Conservation (phyloP, 1,140 invertebrate species). For the Steinernema khuongi region DNA sequence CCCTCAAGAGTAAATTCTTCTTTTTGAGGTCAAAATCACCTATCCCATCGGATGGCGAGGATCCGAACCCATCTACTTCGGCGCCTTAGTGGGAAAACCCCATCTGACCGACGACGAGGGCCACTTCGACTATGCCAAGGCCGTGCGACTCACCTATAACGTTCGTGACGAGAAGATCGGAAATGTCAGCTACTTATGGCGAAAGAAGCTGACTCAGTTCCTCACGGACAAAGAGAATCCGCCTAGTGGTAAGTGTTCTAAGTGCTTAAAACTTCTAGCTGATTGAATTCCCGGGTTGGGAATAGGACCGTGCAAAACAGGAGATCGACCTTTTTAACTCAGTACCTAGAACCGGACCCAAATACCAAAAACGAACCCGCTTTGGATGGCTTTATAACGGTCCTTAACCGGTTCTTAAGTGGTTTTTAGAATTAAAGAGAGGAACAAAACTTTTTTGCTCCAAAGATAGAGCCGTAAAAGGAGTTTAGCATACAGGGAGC, state of each 20-base stretch:
- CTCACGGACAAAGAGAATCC: conserved; percentile 49
- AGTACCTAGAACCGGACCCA: no score
- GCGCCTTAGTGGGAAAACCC: conserved; percentile 53
- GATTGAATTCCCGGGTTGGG: no score
- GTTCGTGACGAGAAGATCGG: conserved; percentile 50
- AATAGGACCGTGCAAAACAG: no score
- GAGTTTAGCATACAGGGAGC: no score
- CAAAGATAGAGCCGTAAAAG: no score
- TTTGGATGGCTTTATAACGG: no score
- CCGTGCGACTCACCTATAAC: conserved; percentile 55
- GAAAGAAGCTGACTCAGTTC: conserved; percentile 46
- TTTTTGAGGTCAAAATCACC: conserved; percentile 55
- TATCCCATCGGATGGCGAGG: conserved; percentile 59
- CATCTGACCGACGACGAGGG: conserved; percentile 53
- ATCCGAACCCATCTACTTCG: conserved; percentile 59
- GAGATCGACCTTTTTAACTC: no score
- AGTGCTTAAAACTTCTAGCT: no score
- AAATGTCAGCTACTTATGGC: conserved; percentile 49
- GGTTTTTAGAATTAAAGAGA: no score
- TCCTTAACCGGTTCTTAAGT: no score
- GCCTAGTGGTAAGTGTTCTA: conserved; percentile 52
- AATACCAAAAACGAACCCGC: no score
- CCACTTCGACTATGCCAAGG: conserved; percentile 55
- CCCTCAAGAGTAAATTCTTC: not conserved
- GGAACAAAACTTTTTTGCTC: no score